Percentiles rank a stretch among this genome's conserved stretches.
These are phyloP conservation scores for Microctenopoma lineatum DNA, from an alignment of 2,797 vertebrate genomes.

Conservation along the genomic window DNA sequence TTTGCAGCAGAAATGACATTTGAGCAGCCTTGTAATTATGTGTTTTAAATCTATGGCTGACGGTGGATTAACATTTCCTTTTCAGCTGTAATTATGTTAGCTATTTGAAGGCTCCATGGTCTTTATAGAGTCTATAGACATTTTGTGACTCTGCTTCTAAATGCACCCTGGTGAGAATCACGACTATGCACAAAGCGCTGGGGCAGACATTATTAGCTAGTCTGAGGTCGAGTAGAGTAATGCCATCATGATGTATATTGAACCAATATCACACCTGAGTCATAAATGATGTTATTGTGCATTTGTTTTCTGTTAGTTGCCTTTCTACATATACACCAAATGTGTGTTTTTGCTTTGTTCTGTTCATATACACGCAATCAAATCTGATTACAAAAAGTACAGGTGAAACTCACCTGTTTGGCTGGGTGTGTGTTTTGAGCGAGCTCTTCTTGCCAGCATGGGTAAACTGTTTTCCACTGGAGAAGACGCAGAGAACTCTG, in stretches of 20 bases:
- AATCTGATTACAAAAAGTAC: background rate
- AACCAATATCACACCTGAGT: constrained; percentile 14
- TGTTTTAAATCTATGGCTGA: no score
- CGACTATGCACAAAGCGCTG: constrained; percentile 31
- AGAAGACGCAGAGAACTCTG: constrained; percentile 41
- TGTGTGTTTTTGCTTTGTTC: background rate
- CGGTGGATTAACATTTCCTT: no score
- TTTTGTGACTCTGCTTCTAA: no score
- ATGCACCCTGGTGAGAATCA: background rate
- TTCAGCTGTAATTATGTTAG: no score
- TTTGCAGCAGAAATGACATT: no score
- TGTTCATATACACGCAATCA: background rate
- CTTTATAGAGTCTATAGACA: no score
- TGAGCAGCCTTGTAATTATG: no score
- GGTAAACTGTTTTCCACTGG: constrained; percentile 26
- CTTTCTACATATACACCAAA: background rate
- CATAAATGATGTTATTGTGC: background rate
- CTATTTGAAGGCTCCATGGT: no score
- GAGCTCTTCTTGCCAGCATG: constrained; percentile 22
- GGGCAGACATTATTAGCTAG: constrained; percentile 10
- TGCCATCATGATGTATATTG: background rate
- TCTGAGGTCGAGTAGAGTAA: constrained; percentile 1
- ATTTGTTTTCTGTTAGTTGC: background rate
- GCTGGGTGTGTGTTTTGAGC: constrained; percentile 1
- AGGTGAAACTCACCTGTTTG: constrained; percentile 51